Base-by-base conservation (phyloP, 2,888 invertebrate genomes). In the Chrysodeixis includens region DNA sequence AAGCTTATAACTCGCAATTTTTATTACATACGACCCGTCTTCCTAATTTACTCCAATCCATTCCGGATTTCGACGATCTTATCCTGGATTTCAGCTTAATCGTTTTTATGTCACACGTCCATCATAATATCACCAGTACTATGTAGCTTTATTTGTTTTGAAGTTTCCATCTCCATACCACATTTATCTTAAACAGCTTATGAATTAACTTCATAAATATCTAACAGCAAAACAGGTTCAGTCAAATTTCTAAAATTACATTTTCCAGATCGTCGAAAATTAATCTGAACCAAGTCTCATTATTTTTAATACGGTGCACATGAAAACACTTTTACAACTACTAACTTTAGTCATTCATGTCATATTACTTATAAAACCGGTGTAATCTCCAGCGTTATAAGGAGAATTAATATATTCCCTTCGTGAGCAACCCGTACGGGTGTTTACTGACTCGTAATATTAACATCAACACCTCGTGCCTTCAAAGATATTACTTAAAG, bases 381-480 rank as follows among this genome's bases (percentile, higher is more conserved):
- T 40, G 40, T 40, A 40, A 40, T 40, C n/a, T n/a, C 40, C n/a
- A 7, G n/a, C 20, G 46, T 49, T 49, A 49, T 49, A 49, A 49
- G 10, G 9, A 49, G 46, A 20, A 49, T 49, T 49, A 49, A 49
- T 49, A 49, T 20, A 49, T 49, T 49, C 46, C 12, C 46, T 10
- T 49, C 9, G 20, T 49, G 20, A 49, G 46, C 46, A 49, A 20
- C 18, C 46, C 20, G 46, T 49, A 10, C 20, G 20, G 46, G 46
- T 49, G 46, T 20, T 49, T 49, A 49, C 46, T 49, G 46, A 49
- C 46, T 49, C 46, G 46, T 49, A 49, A 49, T 49, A 49, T 49
- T 49, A 49, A 49, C 46, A 49, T 49, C 46, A 49, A 49, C 46
- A 49, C 46, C 46, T 49, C 20, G 18, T 49, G 18, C 8, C 46